Conservation (phyloP, 2,113 vertebrate species). For the Abramis brama region DNA sequence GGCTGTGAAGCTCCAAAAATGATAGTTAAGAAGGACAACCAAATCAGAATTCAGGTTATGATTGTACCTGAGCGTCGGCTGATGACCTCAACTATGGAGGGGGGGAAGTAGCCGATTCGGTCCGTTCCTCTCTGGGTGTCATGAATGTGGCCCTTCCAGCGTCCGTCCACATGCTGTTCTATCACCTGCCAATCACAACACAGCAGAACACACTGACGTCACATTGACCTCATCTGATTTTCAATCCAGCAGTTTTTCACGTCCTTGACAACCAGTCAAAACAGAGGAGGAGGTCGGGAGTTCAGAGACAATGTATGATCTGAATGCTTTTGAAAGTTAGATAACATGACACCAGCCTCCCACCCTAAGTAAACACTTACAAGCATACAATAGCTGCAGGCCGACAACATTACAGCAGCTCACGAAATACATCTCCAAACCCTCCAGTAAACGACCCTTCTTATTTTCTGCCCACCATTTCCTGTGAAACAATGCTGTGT, state of each 20-base stretch:
- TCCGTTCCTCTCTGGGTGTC: slow-evolving; percentile 87
- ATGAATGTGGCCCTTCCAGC: slow-evolving; percentile 96
- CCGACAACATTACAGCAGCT: background rate
- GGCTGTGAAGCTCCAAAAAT: background rate
- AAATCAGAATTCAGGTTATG: background rate
- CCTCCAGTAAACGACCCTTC: background rate
- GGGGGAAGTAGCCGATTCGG: slow-evolving; percentile 90
- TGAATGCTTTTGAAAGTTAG: slow-evolving; percentile 28
- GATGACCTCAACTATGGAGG: slow-evolving; percentile 93
- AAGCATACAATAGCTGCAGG: background rate
- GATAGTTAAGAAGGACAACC: background rate
- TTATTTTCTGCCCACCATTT: slow-evolving; percentile 15
- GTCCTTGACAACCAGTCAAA: slow-evolving; percentile 12
- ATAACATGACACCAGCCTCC: slow-evolving; percentile 9
- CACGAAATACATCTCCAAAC: background rate
- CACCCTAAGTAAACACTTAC: background rate
- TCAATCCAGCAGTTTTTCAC: background rate
- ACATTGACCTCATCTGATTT: background rate
- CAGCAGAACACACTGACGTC: background rate
- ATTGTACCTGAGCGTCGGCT: slow-evolving; percentile 83
- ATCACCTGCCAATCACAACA: slow-evolving; percentile 78
- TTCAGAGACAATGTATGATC: slow-evolving; percentile 30
- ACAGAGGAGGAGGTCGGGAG: background rate
- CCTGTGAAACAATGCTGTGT: slow-evolving; percentile 19
- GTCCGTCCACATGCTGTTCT: slow-evolving; percentile 90